Conservation (phyloP, 2,113 vertebrate species). For the Athene cunicularia region DNA sequence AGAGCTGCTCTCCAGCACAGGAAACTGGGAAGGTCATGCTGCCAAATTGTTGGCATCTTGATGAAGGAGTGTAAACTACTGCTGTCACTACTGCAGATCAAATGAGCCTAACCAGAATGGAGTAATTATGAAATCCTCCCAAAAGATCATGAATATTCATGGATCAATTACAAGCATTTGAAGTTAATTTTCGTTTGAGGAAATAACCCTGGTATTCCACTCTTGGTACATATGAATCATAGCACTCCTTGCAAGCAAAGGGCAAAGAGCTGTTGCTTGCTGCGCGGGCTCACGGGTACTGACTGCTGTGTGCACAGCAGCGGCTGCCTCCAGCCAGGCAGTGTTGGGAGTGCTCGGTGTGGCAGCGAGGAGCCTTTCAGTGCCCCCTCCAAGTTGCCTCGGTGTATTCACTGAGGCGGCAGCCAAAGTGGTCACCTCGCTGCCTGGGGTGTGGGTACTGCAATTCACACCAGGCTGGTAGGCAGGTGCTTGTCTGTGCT, state of each 20-base stretch:
- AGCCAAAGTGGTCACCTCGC: rapidly evolving
- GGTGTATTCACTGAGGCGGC: rapidly evolving
- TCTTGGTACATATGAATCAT: background rate
- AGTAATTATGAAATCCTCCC: slow-evolving; percentile 30
- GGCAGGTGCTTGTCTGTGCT: background rate
- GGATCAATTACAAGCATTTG: slow-evolving; percentile 1
- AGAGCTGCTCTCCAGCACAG: slow-evolving; percentile 24
- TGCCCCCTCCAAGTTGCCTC: rapidly evolving
- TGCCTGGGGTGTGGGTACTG: rapidly evolving
- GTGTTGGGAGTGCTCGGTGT: rapidly evolving
- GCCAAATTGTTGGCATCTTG: slow-evolving; percentile 19
- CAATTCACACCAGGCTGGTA: rapidly evolving
- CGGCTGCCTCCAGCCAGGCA: rapidly evolving
- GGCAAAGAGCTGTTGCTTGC: background rate
- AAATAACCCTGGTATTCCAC: background rate
- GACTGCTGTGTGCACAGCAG: background rate
- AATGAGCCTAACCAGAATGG: slow-evolving; percentile 21
- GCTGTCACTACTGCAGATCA: background rate
- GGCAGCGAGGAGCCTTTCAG: background rate
- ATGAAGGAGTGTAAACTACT: slow-evolving; percentile 10
- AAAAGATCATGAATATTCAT: slow-evolving; percentile 33
- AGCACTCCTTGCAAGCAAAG: background rate
- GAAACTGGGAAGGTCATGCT: slow-evolving; percentile 18
- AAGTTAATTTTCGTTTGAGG: slow-evolving; percentile 3
- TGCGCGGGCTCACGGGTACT: rapidly evolving